Evolutionary conservation across 92 coral and sea anemone species (phyloP).

Genomic region (Zoanthus gigantus): DNA sequence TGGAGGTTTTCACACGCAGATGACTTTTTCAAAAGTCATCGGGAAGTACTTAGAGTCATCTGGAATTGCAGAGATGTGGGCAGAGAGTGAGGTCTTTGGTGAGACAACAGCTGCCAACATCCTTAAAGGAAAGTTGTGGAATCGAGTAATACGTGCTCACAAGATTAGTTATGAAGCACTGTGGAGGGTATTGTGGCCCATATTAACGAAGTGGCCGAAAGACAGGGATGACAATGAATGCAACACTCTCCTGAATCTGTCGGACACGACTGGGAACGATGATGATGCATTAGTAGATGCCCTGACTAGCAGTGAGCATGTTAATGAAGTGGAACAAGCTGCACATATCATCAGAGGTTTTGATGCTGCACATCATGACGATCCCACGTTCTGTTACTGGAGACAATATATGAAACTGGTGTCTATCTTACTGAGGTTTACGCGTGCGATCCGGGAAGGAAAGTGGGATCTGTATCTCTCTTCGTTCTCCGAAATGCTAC

Average conservation of each 20-base stretch:
- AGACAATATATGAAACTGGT: constrained; percentile 43
- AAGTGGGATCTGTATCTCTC: constrained; percentile 77
- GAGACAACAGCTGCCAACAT: constrained; percentile 71
- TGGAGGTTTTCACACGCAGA: constrained; percentile 65
- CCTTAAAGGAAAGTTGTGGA: constrained; percentile 83
- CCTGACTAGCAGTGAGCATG: background rate
- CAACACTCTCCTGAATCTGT: constrained; percentile 41
- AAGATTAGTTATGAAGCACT: constrained; percentile 64
- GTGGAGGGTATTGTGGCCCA: constrained; percentile 60
- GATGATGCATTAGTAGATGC: background rate
- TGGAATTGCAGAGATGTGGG: constrained; percentile 53
- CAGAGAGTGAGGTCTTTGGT: constrained; percentile 63
- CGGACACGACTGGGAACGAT: background rate
- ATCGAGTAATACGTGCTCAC: constrained; percentile 73
- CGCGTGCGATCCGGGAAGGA: constrained; percentile 75
- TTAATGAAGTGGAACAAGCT: background rate
- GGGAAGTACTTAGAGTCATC: constrained; percentile 50
- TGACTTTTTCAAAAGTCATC: constrained; percentile 47
- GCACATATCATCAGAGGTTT: constrained; percentile 21
- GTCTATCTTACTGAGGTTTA: constrained; percentile 65
- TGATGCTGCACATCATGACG: constrained; percentile 44
- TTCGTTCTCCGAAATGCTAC: constrained; percentile 78
- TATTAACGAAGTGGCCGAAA: constrained; percentile 37
- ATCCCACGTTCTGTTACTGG: constrained; percentile 60
- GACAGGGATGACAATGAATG: constrained; percentile 41